Base-by-base conservation (phyloP, 1,140 invertebrate species). In the Drosophila simulans region DNA sequence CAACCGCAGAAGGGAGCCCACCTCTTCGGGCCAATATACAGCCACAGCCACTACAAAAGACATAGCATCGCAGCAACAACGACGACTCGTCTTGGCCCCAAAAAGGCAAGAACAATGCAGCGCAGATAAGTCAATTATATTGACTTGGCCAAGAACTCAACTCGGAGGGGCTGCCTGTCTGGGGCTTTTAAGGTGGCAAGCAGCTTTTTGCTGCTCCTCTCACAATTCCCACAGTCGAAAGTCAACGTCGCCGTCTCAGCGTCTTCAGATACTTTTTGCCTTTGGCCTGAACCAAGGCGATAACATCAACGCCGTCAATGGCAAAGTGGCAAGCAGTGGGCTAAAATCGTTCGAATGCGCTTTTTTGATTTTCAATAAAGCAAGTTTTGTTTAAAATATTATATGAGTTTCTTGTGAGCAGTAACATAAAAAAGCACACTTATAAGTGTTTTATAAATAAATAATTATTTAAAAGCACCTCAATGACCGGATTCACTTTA, bases 101-200 rank as follows among this genome's bases (percentile, higher is more conserved):
- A 70, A 70, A 57, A 46, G 75, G 54, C 58, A 66, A 62, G 77
- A 73, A 80, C 81, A 84, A 73, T 84, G 81, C 81, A 73, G 58
- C 70, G 76, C 82, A 78, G 75, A 86, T 86, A 86, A 86, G 83
- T 86, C 83, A 86, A 86, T 88, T 88, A 88, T 88, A 88, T 88
- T 89, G 84, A 88, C 79, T 77, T 77, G 81, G 77, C 79, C 84
- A 79, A 83, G 79, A 84, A 85, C 75, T 65, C 64, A 84, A 85
- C 75, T 65, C 64, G 62, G 53, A 37, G 54, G 59, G 69, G 52
- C 62, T 77, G 72, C 39, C 58, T 69, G 72, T 53, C 59, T 69
- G 64, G 68, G 77, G 82, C 84, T 72, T 55, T 82, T 60, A 58
- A 86, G 83, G 83, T 86, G 83, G 79, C 84, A 76, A 69, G 59